These are phyloP conservation scores for Gadopsis bispinosus DNA, from an alignment of 2,797 vertebrate species.

Conservation along the genomic window DNA sequence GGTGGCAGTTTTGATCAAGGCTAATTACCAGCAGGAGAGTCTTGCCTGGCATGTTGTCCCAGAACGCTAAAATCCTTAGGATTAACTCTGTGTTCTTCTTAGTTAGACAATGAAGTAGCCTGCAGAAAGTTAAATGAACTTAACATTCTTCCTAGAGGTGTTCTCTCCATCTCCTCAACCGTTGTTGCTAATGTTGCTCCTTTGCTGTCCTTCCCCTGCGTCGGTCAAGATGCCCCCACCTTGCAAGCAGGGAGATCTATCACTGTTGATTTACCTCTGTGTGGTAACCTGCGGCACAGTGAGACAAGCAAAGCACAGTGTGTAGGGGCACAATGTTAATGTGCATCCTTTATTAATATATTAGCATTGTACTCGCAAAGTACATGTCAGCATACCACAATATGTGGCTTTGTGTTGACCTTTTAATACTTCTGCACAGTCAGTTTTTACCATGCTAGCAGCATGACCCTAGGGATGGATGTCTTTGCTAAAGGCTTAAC, in stretches of 20 bases:
- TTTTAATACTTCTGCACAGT: background rate
- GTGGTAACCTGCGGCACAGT: conserved; percentile 48
- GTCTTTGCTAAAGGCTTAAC: background rate
- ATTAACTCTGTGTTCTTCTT: background rate
- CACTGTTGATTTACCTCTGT: conserved; percentile 59
- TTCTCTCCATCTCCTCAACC: background rate
- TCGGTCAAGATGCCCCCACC: conserved; percentile 22
- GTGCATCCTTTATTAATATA: conserved; percentile 6
- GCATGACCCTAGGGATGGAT: background rate
- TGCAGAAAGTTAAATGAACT: conserved; percentile 24
- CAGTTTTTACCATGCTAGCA: background rate
- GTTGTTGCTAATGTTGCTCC: background rate
- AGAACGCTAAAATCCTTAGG: conserved; percentile 5
- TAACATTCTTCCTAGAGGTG: conserved; percentile 2
- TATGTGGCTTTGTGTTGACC: conserved; percentile 18
- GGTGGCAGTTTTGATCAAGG: conserved; percentile 26
- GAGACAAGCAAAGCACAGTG: conserved; percentile 48
- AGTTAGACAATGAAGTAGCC: background rate
- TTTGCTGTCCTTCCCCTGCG: conserved; percentile 21
- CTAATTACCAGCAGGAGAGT: conserved; percentile 34
- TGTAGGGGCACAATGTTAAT: conserved; percentile 27
- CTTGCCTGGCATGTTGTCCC: background rate
- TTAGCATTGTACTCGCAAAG: background rate
- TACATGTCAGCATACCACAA: background rate
- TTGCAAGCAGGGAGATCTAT: conserved; percentile 55